Evolutionary conservation across 2,113 vertebrate genomes (phyloP).

Genomic region (Brachyistius frenatus): DNA sequence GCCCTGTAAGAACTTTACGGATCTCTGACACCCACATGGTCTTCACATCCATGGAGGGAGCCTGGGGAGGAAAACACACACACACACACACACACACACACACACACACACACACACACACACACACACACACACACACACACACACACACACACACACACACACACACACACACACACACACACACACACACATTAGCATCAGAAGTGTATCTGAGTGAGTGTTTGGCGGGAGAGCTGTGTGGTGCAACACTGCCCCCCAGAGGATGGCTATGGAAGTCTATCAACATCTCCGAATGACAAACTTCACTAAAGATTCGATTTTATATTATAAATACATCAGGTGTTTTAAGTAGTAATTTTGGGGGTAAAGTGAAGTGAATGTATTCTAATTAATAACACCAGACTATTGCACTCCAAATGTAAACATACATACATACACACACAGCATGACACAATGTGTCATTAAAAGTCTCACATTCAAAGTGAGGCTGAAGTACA

Average conservation of each 20-base stretch:
- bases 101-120: constrained; percentile 21
- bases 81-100: not conserved
- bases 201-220: not conserved
- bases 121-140: constrained; percentile 16
- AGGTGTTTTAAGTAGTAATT: too few relatives aligned
- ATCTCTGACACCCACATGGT: constrained; percentile 96
- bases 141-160: constrained; percentile 18
- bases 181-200: constrained; percentile 10
- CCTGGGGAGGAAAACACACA: constrained; percentile 80
- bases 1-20: constrained; percentile 92
- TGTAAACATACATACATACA: too few relatives aligned
- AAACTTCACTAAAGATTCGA: too few relatives aligned
- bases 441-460: too few relatives aligned
- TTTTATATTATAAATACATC: too few relatives aligned
- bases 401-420: too few relatives aligned
- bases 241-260: constrained; percentile 73
- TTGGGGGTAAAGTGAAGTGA: too few relatives aligned
- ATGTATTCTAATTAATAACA: too few relatives aligned
- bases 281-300: too few relatives aligned
- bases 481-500: too few relatives aligned
- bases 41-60: constrained; percentile 93
- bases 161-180: constrained; percentile 15
- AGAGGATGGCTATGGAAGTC: constrained; percentile 29
- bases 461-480: too few relatives aligned
- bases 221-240: not conserved